These are phyloP conservation scores for Microctonus hyperodae DNA, from an alignment of 2,888 invertebrate species.

Conservation along the genomic window DNA sequence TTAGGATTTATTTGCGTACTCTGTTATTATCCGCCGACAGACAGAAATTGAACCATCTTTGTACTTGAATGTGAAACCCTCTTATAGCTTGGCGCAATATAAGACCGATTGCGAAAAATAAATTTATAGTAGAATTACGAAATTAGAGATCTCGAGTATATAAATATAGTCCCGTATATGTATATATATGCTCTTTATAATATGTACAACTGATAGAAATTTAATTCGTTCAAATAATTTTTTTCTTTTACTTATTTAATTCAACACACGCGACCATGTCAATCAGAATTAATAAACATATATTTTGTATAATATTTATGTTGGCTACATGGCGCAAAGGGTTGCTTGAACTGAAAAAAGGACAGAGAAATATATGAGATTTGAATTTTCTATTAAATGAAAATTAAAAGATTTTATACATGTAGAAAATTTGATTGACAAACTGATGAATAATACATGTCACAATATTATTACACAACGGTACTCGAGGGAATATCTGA, in stretches of 20 bases:
- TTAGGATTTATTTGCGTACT: slow-evolving; percentile 14
- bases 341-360: not conserved
- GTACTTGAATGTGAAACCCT: not conserved
- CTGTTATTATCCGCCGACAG: slow-evolving; percentile 23
- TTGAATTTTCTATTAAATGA: too few species aligned
- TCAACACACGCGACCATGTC: not conserved
- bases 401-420: too few species aligned
- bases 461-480: not conserved
- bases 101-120: not conserved
- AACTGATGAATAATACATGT: not conserved
- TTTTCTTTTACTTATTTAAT: not conserved
- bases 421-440: not conserved
- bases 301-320: not conserved
- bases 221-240: not conserved
- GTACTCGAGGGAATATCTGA: not conserved
- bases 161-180: not conserved
- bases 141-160: not conserved
- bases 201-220: too few species aligned
- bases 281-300: not conserved
- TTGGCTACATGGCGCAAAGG: not conserved
- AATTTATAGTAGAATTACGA: slow-evolving; percentile 1
- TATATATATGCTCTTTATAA: not conserved
- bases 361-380: too few species aligned
- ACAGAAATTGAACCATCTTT: slow-evolving; percentile 17
- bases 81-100: not conserved